Evolutionary conservation across 2,888 invertebrate genomes (phyloP).

Genomic region (Caenorhabditis sp.): DNA sequence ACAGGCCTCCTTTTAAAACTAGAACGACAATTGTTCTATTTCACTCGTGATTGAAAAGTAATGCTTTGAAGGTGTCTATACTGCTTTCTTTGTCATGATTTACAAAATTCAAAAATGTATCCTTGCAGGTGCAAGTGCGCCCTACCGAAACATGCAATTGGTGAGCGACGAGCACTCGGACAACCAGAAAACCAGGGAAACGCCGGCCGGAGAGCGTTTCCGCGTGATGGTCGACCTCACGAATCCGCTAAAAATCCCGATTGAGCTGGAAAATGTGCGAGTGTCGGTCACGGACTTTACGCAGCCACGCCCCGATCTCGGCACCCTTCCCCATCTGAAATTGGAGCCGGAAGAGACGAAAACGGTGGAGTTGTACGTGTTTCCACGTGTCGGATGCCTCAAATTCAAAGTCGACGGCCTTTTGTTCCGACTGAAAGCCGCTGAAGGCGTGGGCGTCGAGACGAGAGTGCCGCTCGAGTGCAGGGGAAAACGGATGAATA

Average conservation of each 20-base stretch:
- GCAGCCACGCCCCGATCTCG: conserved; percentile 39
- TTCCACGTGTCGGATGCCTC: conserved; percentile 36
- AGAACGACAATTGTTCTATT: no score
- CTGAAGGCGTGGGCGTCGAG: conserved; percentile 22
- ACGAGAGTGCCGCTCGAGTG: conserved; percentile 48
- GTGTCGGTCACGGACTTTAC: conserved; percentile 52
- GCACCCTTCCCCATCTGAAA: conserved; percentile 18
- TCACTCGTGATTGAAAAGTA: no score
- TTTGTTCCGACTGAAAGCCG: conserved; percentile 39
- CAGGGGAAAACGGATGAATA: conserved; percentile 65
- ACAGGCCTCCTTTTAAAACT: no score
- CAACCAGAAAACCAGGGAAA: conserved; percentile 65
- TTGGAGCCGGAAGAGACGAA: conserved; percentile 34
- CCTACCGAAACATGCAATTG: conserved; percentile 61
- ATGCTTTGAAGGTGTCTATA: no score
- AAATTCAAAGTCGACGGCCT: conserved; percentile 41
- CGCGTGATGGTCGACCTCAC: conserved; percentile 63
- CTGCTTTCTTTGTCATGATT: no score
- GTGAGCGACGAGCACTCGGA: conserved; percentile 66
- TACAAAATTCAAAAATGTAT: no score
- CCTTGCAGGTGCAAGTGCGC: no score
- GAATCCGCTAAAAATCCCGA: conserved; percentile 67
- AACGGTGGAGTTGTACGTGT: conserved; percentile 52
- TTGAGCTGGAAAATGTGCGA: conserved; percentile 60
- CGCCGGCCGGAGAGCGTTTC: conserved; percentile 69